These are phyloP conservation scores for Equus quagga DNA, from an alignment of 2,113 vertebrate genomes.

Conservation along the genomic window DNA sequence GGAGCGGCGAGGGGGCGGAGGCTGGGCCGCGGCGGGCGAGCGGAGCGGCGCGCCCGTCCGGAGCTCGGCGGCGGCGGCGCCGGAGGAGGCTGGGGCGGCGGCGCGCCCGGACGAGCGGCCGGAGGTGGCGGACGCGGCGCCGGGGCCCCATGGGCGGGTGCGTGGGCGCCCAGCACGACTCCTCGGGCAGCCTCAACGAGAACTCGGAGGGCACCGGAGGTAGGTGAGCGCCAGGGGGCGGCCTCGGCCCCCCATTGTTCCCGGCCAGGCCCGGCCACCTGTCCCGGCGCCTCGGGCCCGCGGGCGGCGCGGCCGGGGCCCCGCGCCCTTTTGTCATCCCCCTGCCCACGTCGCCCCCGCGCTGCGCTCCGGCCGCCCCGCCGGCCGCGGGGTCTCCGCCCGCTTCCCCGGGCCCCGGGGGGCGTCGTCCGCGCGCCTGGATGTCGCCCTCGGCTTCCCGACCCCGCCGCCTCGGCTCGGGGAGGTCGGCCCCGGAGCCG, in stretches of 20 bases:
- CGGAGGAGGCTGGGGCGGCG: slow-evolving; percentile 71
- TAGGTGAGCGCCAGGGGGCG: slow-evolving; percentile 84
- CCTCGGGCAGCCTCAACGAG: slow-evolving; percentile 98
- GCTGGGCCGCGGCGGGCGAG: slow-evolving; percentile 74
- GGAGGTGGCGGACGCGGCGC: slow-evolving; percentile 81
- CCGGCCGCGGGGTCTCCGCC: not conserved
- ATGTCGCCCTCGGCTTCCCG: not conserved
- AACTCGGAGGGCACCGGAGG: slow-evolving; percentile 98
- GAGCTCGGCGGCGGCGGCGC: slow-evolving; percentile 70
- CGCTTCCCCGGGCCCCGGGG: not conserved
- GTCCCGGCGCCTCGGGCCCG: slow-evolving; percentile 56
- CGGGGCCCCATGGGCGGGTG: slow-evolving; percentile 96
- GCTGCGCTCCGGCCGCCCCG: slow-evolving; percentile 49
- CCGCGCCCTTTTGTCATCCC: slow-evolving; percentile 73
- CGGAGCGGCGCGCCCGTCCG: slow-evolving; percentile 67
- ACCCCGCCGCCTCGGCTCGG: not conserved
- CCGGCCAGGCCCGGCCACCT: slow-evolving; percentile 62
- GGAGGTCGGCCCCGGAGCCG: slow-evolving; percentile 36
- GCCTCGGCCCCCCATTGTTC: slow-evolving; percentile 81
- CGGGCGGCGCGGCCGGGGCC: slow-evolving; percentile 14
- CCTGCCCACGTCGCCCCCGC: slow-evolving; percentile 27
- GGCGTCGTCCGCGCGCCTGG: not conserved
- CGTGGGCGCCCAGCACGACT: slow-evolving; percentile 98
- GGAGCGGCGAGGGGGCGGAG: slow-evolving; percentile 78
- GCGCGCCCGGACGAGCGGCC: slow-evolving; percentile 74